phyloP scores from a whole-genome alignment of 2,888 invertebrate genomes.

The Heliconius ismenius region DNA sequence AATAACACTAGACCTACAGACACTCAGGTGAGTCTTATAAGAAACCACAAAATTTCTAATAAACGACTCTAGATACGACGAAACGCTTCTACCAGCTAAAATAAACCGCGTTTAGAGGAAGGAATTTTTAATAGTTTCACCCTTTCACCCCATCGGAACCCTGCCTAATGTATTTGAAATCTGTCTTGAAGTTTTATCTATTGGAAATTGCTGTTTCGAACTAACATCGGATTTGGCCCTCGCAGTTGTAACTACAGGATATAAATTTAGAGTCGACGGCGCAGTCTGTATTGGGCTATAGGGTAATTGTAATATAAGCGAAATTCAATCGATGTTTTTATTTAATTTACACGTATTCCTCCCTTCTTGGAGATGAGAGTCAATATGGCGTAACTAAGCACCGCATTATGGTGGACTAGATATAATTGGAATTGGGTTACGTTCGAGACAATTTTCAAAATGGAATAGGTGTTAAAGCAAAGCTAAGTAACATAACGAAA shows the following conservation, averaged over 20 bases:
- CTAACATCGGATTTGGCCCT: constrained; percentile 63
- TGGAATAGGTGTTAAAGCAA: too few relatives aligned
- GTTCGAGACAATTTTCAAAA: too few relatives aligned
- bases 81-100: constrained; percentile 57
- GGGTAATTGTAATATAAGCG: constrained; percentile 14
- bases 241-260: constrained; percentile 79
- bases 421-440: too few relatives aligned
- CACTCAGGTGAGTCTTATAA: constrained; percentile 29
- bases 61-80: constrained; percentile 68
- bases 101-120: constrained; percentile 57
- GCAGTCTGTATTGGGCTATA: constrained; percentile 14
- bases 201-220: constrained; percentile 77
- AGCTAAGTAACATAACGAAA: background rate
- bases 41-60: constrained; percentile 60
- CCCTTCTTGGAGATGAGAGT: background rate
- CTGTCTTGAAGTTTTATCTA: constrained; percentile 78
- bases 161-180: constrained; percentile 79
- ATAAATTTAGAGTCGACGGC: constrained; percentile 75
- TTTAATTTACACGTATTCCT: background rate
- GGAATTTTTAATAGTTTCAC: constrained; percentile 79
- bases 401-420: too few relatives aligned
- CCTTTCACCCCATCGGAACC: constrained; percentile 59
- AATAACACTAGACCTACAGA: constrained; percentile 40
- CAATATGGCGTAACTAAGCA: background rate
- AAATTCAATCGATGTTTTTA: background rate